These are phyloP conservation scores for Penelope pileata DNA, from an alignment of 2,113 vertebrate species.

Conservation along the genomic window DNA sequence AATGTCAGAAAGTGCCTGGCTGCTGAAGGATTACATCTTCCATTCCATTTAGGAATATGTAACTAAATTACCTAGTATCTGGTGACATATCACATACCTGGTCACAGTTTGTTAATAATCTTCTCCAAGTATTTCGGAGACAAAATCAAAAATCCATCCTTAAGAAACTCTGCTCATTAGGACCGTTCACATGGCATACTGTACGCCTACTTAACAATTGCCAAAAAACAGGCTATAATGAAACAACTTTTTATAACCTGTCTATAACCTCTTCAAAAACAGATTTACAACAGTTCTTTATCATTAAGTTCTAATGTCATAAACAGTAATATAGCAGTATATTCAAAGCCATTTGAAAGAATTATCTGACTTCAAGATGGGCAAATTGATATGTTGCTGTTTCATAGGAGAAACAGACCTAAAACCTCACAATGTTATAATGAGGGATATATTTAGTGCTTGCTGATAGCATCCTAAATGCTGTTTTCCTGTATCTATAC, in stretches of 20 bases:
- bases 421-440: background rate
- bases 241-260: background rate
- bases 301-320: background rate
- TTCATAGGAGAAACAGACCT: background rate
- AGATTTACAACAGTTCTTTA: background rate
- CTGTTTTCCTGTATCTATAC: background rate
- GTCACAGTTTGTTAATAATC: background rate
- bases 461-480: constrained; percentile 19
- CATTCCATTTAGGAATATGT: background rate
- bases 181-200: background rate
- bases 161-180: background rate
- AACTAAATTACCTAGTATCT: background rate
- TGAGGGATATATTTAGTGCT: background rate
- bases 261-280: background rate
- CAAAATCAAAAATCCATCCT: background rate
- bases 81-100: background rate
- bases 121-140: background rate
- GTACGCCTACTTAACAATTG: background rate
- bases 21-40: background rate
- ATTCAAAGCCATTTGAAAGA: background rate
- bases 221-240: background rate
- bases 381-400: background rate
- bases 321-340: background rate
- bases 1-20: background rate
- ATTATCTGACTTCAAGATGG: background rate